These are phyloP conservation scores for Clarias pachynema DNA, from an alignment of 2,797 vertebrate species.

Conservation along the genomic window DNA sequence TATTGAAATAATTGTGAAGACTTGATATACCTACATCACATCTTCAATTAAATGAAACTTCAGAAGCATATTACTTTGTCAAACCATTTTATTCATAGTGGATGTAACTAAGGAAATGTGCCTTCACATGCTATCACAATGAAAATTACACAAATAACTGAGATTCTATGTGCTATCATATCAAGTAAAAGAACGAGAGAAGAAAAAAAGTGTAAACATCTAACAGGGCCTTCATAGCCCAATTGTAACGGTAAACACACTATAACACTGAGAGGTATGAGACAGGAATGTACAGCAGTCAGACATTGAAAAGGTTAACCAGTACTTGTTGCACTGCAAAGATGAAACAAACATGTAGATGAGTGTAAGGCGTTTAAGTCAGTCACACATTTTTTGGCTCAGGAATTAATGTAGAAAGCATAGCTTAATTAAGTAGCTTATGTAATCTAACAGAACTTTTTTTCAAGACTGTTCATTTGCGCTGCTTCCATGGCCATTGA, in stretches of 20 bases:
- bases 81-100: conserved; percentile 35
- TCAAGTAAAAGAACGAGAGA: neutral
- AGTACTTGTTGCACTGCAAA: conserved; percentile 7
- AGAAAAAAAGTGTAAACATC: conserved; percentile 8
- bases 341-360: neutral
- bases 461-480: conserved; percentile 55
- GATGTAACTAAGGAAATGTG: conserved; percentile 8
- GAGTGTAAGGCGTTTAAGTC: neutral
- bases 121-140: neutral
- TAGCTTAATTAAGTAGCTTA: neutral
- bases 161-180: conserved; percentile 19
- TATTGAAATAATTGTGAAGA: neutral
- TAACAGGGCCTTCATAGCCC: neutral
- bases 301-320: neutral
- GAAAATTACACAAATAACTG: conserved; percentile 9
- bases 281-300: conserved; percentile 39
- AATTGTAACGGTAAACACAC: conserved; percentile 9
- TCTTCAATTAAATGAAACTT: conserved; percentile 8
- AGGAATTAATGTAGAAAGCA: neutral
- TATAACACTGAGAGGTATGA: conserved; percentile 35
- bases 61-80: conserved; percentile 5
- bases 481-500: conserved; percentile 81
- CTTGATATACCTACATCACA: neutral
- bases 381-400: conserved; percentile 19
- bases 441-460: neutral